Base-by-base conservation (phyloP, 2,888 invertebrate genomes). In the Tenthredo livida region DNA sequence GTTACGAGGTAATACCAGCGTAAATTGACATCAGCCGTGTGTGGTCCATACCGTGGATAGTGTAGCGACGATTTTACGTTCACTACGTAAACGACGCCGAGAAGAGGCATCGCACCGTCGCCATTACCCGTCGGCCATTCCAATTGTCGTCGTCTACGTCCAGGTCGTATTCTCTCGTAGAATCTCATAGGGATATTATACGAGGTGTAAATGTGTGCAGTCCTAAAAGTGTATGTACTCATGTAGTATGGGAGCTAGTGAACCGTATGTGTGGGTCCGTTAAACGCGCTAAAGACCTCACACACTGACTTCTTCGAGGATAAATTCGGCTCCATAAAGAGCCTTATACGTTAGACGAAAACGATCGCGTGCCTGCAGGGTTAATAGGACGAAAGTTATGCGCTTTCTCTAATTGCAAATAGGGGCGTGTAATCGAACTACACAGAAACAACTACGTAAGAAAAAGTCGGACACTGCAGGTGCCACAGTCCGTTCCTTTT, bases 1-100 rank as follows among this genome's bases (percentile, higher is more conserved):
- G 87, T 87, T 88, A 87, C 86, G 87, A 72, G 86, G 88, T 87
- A 87, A 88, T 88, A 87, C 88, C 86, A 87, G 85, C 87, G 87
- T 88, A 88, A 88, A 88, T 88, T 88, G 88, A 88, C 87, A 88
- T 88, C 86, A 88, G 86, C 87, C 86, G 83, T 80, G 86, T 85
- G 85, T 82, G 73, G 84, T 82, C 80, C 84, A 85, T 17, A 43
- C 58, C 43, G 65, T n/a, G n/a, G 29, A 29, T 58, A 40, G 21
- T 43, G 67, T 40, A 47, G 83, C 43, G 40, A 43, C 67, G 43
- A 67, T 40, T 83, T 83, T 80, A 80, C 80, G 80, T 80, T 80
- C 80, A 21, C 61, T 29, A 65, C 58, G 61, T 61, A 61, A 80
- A 80, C 80, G 43, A n/a, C 40, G 58, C 40, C 12, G n/a, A 37